phyloP scores from a whole-genome alignment of 2,888 invertebrate species.

The Gnatocerus cornutus region DNA sequence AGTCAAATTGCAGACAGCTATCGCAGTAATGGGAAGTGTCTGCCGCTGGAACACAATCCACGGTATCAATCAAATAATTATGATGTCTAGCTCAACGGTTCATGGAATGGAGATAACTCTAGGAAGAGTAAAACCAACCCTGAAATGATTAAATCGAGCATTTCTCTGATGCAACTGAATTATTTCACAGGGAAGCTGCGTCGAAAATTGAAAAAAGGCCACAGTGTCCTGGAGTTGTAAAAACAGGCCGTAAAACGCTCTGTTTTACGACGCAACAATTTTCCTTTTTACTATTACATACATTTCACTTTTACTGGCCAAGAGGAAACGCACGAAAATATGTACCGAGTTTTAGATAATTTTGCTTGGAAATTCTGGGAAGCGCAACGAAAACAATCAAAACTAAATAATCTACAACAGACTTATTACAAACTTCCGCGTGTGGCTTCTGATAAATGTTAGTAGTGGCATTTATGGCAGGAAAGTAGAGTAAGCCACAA shows the following conservation, averaged over 20 bases:
- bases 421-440: slow-evolving; percentile 7
- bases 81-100: slow-evolving; percentile 1
- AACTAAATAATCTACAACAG: not conserved
- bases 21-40: not conserved
- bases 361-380: too few species aligned
- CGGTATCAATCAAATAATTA: not conserved
- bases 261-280: slow-evolving; percentile 34
- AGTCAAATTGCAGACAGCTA: not conserved
- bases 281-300: slow-evolving; percentile 35
- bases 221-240: slow-evolving; percentile 19
- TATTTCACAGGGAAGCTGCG: not conserved
- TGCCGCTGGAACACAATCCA: slow-evolving; percentile 1
- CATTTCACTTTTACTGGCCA: slow-evolving; percentile 33
- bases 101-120: not conserved
- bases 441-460: slow-evolving; percentile 12
- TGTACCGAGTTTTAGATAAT: too few species aligned
- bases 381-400: not conserved
- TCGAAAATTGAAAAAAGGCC: slow-evolving; percentile 31
- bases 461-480: slow-evolving; percentile 5
- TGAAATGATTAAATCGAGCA: too few species aligned
- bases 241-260: slow-evolving; percentile 34
- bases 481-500: too few species aligned
- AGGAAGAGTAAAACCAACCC: too few species aligned
- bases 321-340: slow-evolving; percentile 12
- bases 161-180: too few species aligned